A percentile compares a stretch with the other conserved stretches of the same genome.
Conservation (phyloP, 2,113 vertebrate genomes). For the Gallinago undulata region DNA sequence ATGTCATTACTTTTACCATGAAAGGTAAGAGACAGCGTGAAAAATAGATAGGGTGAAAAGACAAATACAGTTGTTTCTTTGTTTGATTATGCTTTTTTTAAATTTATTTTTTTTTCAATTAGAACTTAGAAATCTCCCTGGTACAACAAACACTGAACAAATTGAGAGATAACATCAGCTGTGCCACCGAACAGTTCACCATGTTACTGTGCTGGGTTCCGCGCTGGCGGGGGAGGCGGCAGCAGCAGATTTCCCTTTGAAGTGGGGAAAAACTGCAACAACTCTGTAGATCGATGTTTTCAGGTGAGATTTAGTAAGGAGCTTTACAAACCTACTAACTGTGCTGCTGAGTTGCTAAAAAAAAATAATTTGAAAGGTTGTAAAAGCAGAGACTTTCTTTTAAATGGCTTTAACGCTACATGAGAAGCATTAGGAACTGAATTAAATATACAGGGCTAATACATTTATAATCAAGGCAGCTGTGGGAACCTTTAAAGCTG, state of each 20-base stretch:
- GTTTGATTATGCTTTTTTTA: background rate
- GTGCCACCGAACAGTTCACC: background rate
- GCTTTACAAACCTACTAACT: background rate
- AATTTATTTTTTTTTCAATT: background rate
- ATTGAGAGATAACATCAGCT: background rate
- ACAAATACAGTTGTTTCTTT: background rate
- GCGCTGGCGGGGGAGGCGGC: background rate
- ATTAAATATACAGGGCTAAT: slow-evolving; percentile 13
- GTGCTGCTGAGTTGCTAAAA: slow-evolving; percentile 23
- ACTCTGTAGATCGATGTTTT: background rate
- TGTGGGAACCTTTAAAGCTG: background rate
- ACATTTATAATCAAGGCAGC: background rate
- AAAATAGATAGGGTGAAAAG: background rate
- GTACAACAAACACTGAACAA: background rate
- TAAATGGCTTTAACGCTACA: background rate
- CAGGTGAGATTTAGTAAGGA: slow-evolving; percentile 1
- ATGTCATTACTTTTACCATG: background rate
- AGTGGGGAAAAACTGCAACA: background rate
- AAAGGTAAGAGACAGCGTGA: background rate
- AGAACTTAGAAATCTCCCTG: background rate
- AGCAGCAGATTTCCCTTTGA: background rate
- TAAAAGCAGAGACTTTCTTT: slow-evolving; percentile 22
- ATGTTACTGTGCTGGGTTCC: fast-evolving
- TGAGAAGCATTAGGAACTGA: background rate
- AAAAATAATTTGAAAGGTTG: background rate